phyloP scores from a whole-genome alignment of 92 coral and sea anemone genomes.

The Metridium senile region DNA sequence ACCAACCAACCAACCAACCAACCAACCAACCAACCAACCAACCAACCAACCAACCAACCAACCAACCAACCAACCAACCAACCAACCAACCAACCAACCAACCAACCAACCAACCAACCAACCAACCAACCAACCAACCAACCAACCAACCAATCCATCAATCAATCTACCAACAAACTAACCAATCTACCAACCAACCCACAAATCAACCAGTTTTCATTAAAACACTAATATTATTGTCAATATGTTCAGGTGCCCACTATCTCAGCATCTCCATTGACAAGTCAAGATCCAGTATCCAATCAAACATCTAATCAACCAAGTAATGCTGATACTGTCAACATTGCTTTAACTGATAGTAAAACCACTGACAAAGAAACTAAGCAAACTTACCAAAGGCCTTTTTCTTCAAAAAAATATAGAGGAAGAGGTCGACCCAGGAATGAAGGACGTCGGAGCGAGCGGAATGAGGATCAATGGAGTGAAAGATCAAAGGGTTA shows the following conservation, averaged over 20 bases:
- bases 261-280: background rate
- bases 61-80: background rate
- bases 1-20: background rate
- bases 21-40: background rate
- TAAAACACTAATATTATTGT: no score
- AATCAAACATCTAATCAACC: background rate
- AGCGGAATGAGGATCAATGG: background rate
- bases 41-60: background rate
- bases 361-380: slow-evolving; percentile 1
- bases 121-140: background rate
- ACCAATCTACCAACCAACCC: background rate
- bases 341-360: background rate
- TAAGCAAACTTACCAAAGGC: background rate
- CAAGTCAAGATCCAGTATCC: background rate
- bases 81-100: background rate
- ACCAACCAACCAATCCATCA: background rate
- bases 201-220: background rate
- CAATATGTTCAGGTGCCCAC: background rate
- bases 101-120: background rate
- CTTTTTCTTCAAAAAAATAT: slow-evolving; percentile 14
- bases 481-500: background rate
- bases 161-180: background rate
- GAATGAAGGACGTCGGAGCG: slow-evolving; percentile 20
- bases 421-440: slow-evolving; percentile 19
- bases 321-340: slow-evolving; percentile 6